These are phyloP conservation scores for Lepidothrix coronata DNA, from an alignment of 2,113 vertebrate genomes.

Conservation along the genomic window DNA sequence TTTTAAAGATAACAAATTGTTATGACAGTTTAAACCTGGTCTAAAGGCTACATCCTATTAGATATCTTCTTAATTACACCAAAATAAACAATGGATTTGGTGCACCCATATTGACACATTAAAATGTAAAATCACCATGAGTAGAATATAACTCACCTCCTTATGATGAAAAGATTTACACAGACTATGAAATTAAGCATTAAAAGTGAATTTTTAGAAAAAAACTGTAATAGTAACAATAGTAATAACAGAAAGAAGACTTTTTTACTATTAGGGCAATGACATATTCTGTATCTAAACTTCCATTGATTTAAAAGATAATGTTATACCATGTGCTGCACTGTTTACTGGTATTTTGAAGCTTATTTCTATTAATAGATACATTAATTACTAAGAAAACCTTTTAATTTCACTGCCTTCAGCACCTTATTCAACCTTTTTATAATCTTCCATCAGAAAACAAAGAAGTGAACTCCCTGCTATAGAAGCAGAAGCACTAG, in stretches of 20 bases:
- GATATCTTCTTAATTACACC: not conserved
- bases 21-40: not conserved
- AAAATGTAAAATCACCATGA: not conserved
- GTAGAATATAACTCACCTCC: fast-evolving
- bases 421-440: not conserved
- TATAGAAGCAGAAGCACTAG: not conserved
- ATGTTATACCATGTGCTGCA: not conserved
- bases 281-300: not conserved
- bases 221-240: not conserved
- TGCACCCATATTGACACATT: not conserved
- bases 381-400: not conserved
- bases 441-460: not conserved
- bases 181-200: not conserved
- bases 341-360: not conserved
- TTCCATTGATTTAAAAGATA: not conserved
- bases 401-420: not conserved
- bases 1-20: not conserved
- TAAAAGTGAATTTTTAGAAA: not conserved
- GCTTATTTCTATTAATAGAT: not conserved
- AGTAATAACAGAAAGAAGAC: not conserved
- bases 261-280: not conserved
- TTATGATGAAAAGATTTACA: not conserved
- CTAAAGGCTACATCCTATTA: not conserved
- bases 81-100: not conserved
- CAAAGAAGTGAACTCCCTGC: not conserved